Conservation (phyloP, 2,888 invertebrate genomes). For the Taphrorychus bicolor region DNA sequence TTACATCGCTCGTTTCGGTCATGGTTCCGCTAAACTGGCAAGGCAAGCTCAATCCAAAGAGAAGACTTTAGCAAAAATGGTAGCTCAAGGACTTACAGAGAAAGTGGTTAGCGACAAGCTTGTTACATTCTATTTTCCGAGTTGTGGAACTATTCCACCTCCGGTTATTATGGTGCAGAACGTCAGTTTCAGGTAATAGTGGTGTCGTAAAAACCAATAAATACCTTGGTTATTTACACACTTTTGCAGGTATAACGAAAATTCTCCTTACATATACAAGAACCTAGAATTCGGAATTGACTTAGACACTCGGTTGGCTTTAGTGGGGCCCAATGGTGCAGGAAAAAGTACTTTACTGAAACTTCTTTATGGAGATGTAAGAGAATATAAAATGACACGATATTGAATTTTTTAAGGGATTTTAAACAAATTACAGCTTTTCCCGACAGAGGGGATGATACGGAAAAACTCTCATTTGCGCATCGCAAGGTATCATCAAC, state of each 20-base stretch:
- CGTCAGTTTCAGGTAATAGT: slow-evolving; percentile 87
- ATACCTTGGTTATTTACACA: too few species aligned
- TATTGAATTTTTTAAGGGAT: too few species aligned
- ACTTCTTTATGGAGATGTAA: slow-evolving; percentile 90
- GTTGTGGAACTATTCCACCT: slow-evolving; percentile 95
- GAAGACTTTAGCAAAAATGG: slow-evolving; percentile 99
- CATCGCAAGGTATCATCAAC: slow-evolving; percentile 98
- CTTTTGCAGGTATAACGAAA: slow-evolving; percentile 76
- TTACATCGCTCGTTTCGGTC: slow-evolving; percentile 98
- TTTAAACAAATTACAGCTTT: slow-evolving; percentile 65
- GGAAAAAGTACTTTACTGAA: slow-evolving; percentile 98
- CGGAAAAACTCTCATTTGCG: slow-evolving; percentile 97
- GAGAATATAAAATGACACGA: too few species aligned
- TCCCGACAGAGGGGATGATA: slow-evolving; percentile 96
- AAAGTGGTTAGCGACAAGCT: slow-evolving; percentile 91
- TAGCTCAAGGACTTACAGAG: slow-evolving; percentile 96
- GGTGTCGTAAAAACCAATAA: background rate
- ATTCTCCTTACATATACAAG: slow-evolving; percentile 91
- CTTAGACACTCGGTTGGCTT: slow-evolving; percentile 91
- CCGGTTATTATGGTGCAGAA: slow-evolving; percentile 99
- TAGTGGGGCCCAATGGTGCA: slow-evolving; percentile 98
- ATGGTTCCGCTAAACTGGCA: slow-evolving; percentile 98
- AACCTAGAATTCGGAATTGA: slow-evolving; percentile 99
- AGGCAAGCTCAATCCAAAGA: slow-evolving; percentile 99
- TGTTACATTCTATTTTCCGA: slow-evolving; percentile 94